Percentiles rank a stretch among this genome's conserved stretches.
These are phyloP conservation scores for Zaprionus tsacasi DNA, from an alignment of 1,140 invertebrate species.

Conservation along the genomic window DNA sequence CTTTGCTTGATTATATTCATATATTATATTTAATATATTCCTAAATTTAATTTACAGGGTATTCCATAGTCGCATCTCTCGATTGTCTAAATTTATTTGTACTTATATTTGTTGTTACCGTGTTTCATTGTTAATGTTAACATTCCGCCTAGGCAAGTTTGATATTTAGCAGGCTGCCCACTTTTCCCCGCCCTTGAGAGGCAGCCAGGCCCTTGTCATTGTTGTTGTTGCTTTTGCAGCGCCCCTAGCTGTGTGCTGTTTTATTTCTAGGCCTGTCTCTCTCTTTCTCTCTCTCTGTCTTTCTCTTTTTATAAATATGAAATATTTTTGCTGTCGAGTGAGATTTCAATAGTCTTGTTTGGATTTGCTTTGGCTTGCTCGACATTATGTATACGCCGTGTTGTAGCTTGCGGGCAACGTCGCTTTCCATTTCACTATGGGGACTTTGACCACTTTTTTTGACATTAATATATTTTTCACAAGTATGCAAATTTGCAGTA, in stretches of 20 bases:
- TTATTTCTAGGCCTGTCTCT: not conserved
- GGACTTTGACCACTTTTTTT: too few species aligned
- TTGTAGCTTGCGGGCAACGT: conserved; percentile 24
- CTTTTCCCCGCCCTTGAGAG: not conserved
- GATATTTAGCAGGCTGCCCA: conserved; percentile 12
- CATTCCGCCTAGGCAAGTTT: conserved; percentile 58
- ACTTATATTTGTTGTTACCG: conserved; percentile 10
- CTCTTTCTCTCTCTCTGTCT: not conserved
- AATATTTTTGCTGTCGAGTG: conserved; percentile 35
- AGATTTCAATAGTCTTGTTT: conserved; percentile 48
- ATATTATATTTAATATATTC: too few species aligned
- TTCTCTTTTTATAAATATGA: conserved; percentile 30
- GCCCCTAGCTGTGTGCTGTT: not conserved
- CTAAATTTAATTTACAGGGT: not conserved
- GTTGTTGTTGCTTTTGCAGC: conserved; percentile 23
- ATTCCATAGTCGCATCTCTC: not conserved
- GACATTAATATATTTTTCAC: too few species aligned
- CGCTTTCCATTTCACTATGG: too few species aligned
- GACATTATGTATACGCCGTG: conserved; percentile 37
- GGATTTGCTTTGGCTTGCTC: conserved; percentile 14
- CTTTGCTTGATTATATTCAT: too few species aligned
- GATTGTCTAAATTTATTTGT: not conserved
- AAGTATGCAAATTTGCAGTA: too few species aligned
- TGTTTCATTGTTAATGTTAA: conserved; percentile 72
- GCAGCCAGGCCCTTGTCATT: conserved; percentile 37